These are phyloP conservation scores for Rutpela maculata DNA, from an alignment of 2,888 invertebrate species.

Conservation along the genomic window DNA sequence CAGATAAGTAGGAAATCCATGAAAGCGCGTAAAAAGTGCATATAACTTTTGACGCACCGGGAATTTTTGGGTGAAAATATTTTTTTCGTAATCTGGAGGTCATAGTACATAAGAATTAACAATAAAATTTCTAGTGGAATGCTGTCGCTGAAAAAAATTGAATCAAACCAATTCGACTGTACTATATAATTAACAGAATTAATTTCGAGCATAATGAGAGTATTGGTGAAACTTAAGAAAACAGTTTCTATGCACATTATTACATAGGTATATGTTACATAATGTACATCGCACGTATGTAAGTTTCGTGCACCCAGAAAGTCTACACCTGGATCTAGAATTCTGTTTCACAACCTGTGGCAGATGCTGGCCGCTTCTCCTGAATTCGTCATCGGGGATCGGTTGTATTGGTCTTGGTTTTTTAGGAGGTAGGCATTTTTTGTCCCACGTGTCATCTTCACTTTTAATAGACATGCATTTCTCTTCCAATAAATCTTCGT, in stretches of 20 bases:
- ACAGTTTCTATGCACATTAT: neutral
- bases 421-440: neutral
- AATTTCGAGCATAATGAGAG: no score
- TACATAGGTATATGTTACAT: conserved; percentile 17
- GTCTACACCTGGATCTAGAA: conserved; percentile 7
- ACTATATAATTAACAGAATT: no score
- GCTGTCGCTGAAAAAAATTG: no score
- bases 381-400: neutral
- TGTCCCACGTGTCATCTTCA: neutral
- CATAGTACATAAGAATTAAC: no score
- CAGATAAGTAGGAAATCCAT: no score
- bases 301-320: conserved; percentile 7
- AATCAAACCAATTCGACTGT: no score
- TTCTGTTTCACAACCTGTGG: conserved; percentile 1
- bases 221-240: conserved; percentile 16
- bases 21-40: no score
- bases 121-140: no score
- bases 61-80: no score
- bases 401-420: neutral
- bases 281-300: conserved; percentile 8
- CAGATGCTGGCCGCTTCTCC: neutral
- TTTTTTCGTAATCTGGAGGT: no score
- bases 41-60: no score
- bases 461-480: neutral
- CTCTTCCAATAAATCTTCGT: neutral